Evolutionary conservation across 2,113 vertebrate species (phyloP).

Genomic region (Brienomyrus longianalis): DNA sequence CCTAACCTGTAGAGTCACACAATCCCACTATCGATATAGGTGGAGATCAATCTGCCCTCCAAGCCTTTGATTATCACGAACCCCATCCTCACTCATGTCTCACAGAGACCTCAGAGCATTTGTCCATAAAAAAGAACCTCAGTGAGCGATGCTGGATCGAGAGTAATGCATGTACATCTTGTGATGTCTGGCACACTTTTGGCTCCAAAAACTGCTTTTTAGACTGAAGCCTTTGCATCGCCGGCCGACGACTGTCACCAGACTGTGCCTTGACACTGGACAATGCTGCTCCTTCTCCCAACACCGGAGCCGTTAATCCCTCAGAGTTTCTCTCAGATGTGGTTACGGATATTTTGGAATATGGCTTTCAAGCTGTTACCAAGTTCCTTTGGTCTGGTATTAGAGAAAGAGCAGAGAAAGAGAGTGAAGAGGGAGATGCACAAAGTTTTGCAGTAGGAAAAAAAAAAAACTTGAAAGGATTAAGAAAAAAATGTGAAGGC

Average conservation of each 20-base stretch:
- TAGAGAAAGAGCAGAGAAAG: constrained; percentile 39
- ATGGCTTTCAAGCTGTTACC: constrained; percentile 50
- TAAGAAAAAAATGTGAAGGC: constrained; percentile 41
- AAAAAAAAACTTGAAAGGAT: constrained; percentile 49
- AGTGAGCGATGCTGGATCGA: neutral
- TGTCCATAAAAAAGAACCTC: neutral
- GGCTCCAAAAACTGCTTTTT: constrained; percentile 22
- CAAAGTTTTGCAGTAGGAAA: constrained; percentile 21
- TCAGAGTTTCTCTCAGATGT: constrained; percentile 45
- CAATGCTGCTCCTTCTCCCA: constrained; percentile 32
- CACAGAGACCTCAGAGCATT: neutral
- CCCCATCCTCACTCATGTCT: neutral
- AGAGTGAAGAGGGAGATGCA: constrained; percentile 23
- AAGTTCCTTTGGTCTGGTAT: constrained; percentile 51
- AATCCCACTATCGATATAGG: constrained; percentile 29
- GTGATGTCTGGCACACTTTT: neutral
- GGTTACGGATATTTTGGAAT: constrained; percentile 51
- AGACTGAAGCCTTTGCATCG: constrained; percentile 6
- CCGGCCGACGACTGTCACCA: constrained; percentile 32
- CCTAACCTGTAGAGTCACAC: neutral
- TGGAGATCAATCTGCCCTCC: neutral
- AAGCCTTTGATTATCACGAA: neutral
- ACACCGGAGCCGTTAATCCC: constrained; percentile 28
- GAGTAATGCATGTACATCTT: constrained; percentile 9
- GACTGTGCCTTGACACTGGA: constrained; percentile 34